These are phyloP conservation scores for Gryon sp. DNA, from an alignment of 1,140 invertebrate genomes.

Conservation along the genomic window DNA sequence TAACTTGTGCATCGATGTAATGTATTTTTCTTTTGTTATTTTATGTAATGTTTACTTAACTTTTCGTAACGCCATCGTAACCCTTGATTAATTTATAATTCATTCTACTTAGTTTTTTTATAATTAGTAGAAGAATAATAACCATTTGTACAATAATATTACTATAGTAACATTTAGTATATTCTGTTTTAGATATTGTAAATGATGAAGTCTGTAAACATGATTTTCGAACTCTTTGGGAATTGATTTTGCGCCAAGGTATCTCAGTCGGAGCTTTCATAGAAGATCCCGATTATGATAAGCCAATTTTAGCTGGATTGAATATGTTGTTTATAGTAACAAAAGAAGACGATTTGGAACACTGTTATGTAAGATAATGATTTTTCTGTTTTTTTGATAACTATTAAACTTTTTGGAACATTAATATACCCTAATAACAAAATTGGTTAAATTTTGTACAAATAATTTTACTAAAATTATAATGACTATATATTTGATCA, in stretches of 20 bases:
- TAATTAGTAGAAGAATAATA: neutral
- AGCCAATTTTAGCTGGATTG: conserved; percentile 66
- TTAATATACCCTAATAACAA: too few relatives aligned
- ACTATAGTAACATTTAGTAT: neutral
- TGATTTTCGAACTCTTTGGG: conserved; percentile 61
- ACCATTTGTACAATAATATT: neutral
- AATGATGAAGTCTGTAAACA: conserved; percentile 57
- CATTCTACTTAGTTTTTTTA: too few relatives aligned
- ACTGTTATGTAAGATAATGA: conserved; percentile 17
- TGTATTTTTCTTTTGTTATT: too few relatives aligned
- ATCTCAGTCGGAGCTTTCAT: conserved; percentile 66
- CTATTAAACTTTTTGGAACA: too few relatives aligned
- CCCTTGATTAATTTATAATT: too few relatives aligned
- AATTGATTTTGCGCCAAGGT: conserved; percentile 56
- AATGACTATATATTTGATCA: too few relatives aligned
- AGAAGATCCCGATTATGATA: conserved; percentile 57
- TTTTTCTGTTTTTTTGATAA: neutral
- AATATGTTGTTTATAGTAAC: conserved; percentile 62
- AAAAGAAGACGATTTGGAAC: conserved; percentile 51
- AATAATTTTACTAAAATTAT: too few relatives aligned
- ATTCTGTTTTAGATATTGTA: conserved; percentile 57
- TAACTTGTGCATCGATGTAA: too few relatives aligned
- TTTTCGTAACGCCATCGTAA: too few relatives aligned
- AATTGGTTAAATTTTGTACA: too few relatives aligned
- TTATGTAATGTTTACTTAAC: too few relatives aligned